Base-by-base conservation (phyloP, 2,888 invertebrate genomes). In the Tachina grossa region DNA sequence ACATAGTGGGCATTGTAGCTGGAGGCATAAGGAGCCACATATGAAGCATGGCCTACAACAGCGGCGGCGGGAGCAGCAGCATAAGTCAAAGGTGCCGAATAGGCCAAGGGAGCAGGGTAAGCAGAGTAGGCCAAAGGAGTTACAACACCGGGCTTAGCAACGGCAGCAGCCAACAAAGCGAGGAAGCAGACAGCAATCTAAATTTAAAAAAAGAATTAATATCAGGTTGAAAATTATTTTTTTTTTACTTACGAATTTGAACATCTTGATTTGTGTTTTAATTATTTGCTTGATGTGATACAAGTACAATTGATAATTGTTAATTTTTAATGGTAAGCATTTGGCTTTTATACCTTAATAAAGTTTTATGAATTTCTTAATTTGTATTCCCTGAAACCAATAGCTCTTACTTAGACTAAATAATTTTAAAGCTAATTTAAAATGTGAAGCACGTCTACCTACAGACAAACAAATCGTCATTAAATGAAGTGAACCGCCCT, bases 21-120 rank as follows among this genome's bases (percentile, higher is more conserved):
- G 88, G 89, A 88, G 79, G 90, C 90, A 75, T 90, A 90, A 8
- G 90, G 90, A 10, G 90, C 90, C 47, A 91, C 90, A 55, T 90
- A 91, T 39, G 90, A 88, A 11, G 90, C 90, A 84, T 89, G 90
- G 31, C 90, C 90, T 45, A 90, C 83, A 69, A 87, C 81, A 69
- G 86, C 80, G 8, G 84, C 75, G 11, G 77, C 74, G 9, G 82
- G 79, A 61, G 83, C 72, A 51, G 85, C 74, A 61, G 87, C 68
- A 69, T 85, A 82, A 49, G 83, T 43, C 47, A 82, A 79, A 14
- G 87, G 83, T 31, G 79, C 57, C 9, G 81, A 77, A 51, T 82
- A 85, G 11, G 81, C 84, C 55, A 85, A 72, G 14, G 84, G 84
- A 53, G 79, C 47, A 11, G 41, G 45, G 16, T 77, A 83, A n/a